Base-by-base conservation (phyloP, 23 tunicate genomes). In the Trididemnum clinides region DNA sequence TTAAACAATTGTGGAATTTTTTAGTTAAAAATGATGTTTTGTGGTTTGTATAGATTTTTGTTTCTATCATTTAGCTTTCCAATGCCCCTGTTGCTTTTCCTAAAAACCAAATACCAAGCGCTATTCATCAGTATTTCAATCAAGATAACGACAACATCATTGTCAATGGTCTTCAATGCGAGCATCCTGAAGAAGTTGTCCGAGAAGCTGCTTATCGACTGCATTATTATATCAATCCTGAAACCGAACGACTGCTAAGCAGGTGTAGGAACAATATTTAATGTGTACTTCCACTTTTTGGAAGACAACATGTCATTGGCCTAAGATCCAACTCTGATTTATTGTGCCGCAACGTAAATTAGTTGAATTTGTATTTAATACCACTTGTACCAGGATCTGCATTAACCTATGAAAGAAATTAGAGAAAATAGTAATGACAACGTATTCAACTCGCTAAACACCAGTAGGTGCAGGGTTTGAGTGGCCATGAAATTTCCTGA, bases 161-260 rank as follows among this genome's bases (percentile, higher is more conserved):
- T 18, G 77, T 80, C 39, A 80, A 54, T 33, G 90, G 94, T 10
- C 35, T 89, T 3, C 87, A 82, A 39, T 57, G 82, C 36, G 94
- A 86, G 57, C 38, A 85, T 76, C 90, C 94, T 29, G 91, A 94
- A 51, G 90, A 89, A 65, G 64, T 72, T 33, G 84, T 89, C 37
- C 58, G 98, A 30, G 98, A 94, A 82, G 77, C 91, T 2, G 87
- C 98, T 1, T 89, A 94, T 59, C 57, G 89, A 77, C 44, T 94
- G 20, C 79, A 77, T 82, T 85, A 90, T 57, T 87, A 87, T 35
- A 32, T 78, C 1, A 85, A 94, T 57, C 95, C 90, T 0, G 51
- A 50, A 64, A 44, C 51, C 18, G 98, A 94, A 51, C 82, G 72
- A 34, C 33, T 89, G 0, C 51, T 94, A 29, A 39, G 34, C 66